Evolutionary conservation across 2,888 invertebrate genomes (phyloP), one percentile per base, ranked within the genome.

Genomic region (Heliconius aoede): DNA sequence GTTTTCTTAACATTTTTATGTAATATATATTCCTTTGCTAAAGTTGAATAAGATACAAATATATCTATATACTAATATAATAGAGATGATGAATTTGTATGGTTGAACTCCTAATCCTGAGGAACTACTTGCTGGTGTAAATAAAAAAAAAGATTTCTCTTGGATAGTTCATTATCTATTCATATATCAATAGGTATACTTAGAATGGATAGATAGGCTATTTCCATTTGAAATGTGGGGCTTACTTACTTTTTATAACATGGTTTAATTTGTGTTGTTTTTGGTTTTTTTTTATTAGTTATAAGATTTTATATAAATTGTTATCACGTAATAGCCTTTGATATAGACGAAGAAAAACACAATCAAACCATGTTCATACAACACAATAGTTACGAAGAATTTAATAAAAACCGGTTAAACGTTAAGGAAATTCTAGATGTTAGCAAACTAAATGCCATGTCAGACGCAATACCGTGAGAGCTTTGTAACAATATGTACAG

Each of bases 391-490:
- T 55, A 55, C 62, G 11, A 62, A 51, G 51, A 26, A 55, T 75
- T 75, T 11, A 64, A 62, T 71, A 71, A 75, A 75, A 71, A 71
- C 71, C 18, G 55, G 28, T 71, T 71, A 36, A 71, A 73, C 55
- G 32, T 46, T 60, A 60, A 58, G 72, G 62, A 51, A 76, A 72
- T 64, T 55, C 36, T 72, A 60, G 67, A 58, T 60, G 36, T 55
- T 71, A 62, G 24, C 18, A 68, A 74, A 36, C 58, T 32, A 26
- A 72, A 55, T 61, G 55, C 51, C 68, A 68, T 13, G 51, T 69
- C 73, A 71, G 76, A 78, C 65, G 72, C 77, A 80, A 81, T 80
- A 79, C 71, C 79, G 81, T 82, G 83, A 72, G 82, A 83, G 73
- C 32, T 51, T 58, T 61, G 62, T 64, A 73, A 75, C 77, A 80